Evolutionary conservation across 2,113 vertebrate genomes (phyloP).

Genomic region (Crotophaga sulcirostris): DNA sequence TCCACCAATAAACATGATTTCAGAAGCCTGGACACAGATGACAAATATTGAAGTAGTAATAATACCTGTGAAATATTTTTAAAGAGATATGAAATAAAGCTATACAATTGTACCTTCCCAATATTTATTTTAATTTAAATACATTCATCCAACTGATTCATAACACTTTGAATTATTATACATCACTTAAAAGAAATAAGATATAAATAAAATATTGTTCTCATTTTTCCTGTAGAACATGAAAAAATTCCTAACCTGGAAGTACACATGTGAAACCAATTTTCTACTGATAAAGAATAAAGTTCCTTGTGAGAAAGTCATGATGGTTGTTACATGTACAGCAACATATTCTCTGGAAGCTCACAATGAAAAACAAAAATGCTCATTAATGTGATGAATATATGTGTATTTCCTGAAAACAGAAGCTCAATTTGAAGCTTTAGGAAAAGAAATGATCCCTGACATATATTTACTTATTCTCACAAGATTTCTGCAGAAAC

Average conservation of each 20-base stretch:
- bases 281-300: not conserved
- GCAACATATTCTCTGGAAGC: not conserved
- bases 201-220: not conserved
- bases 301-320: not conserved
- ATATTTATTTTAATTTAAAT: not conserved
- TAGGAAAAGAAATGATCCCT: not conserved
- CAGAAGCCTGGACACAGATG: conserved; percentile 83
- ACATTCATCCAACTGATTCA: not conserved
- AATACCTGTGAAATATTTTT: conserved; percentile 72
- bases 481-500: not conserved
- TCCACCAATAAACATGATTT: conserved; percentile 80
- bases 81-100: not conserved
- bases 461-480: not conserved
- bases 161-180: not conserved
- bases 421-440: not conserved
- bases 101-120: not conserved
- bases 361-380: not conserved
- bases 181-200: not conserved
- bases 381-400: not conserved
- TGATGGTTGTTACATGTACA: not conserved
- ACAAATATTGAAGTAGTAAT: conserved; percentile 82
- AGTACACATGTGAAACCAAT: not conserved
- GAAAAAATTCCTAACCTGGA: not conserved
- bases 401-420: not conserved
- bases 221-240: not conserved